Percentiles rank a stretch among this genome's conserved stretches.
Conservation (phyloP, 1,140 invertebrate genomes). For the Drosophila arizonae region DNA sequence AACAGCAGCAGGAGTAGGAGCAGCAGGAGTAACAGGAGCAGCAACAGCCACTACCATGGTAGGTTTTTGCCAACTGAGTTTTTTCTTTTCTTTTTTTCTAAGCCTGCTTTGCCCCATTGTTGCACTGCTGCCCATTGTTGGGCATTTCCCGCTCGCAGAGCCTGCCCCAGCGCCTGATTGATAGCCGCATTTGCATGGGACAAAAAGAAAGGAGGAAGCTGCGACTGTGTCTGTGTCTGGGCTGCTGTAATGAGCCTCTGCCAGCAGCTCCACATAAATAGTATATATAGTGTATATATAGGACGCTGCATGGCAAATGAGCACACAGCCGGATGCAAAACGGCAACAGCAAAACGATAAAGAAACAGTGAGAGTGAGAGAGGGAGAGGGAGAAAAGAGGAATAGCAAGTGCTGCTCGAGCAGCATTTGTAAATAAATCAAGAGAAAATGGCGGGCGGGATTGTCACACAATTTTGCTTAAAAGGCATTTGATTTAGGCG, state of each 20-base stretch:
- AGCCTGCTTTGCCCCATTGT: background rate
- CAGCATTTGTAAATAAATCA: conserved; percentile 72
- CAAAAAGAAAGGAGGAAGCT: conserved; percentile 10
- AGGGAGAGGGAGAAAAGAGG: background rate
- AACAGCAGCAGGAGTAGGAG: background rate
- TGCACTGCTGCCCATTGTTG: conserved; percentile 21
- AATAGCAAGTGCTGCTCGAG: background rate
- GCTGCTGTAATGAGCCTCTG: conserved; percentile 66
- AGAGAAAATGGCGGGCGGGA: conserved; percentile 61
- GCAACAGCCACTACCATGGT: conserved; percentile 12
- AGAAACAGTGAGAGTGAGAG: background rate
- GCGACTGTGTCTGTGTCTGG: conserved; percentile 12
- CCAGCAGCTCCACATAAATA: conserved; percentile 40
- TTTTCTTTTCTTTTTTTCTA: background rate
- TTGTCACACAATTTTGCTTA: conserved; percentile 51
- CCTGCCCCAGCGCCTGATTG: conserved; percentile 60
- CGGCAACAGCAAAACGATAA: conserved; percentile 8
- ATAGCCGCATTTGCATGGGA: conserved; percentile 74
- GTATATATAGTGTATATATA: conserved; percentile 22
- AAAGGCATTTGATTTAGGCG: conserved; percentile 52
- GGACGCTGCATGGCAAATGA: conserved; percentile 51
- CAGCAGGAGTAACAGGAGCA: conserved; percentile 2
- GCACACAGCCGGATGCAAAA: conserved; percentile 41
- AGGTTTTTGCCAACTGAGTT: conserved; percentile 3
- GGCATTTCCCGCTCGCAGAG: conserved; percentile 24